A percentile compares a stretch with the other conserved stretches of the same genome.
phyloP scores from a whole-genome alignment of 2,113 vertebrate genomes.

The Gymnocephalus cernua region DNA sequence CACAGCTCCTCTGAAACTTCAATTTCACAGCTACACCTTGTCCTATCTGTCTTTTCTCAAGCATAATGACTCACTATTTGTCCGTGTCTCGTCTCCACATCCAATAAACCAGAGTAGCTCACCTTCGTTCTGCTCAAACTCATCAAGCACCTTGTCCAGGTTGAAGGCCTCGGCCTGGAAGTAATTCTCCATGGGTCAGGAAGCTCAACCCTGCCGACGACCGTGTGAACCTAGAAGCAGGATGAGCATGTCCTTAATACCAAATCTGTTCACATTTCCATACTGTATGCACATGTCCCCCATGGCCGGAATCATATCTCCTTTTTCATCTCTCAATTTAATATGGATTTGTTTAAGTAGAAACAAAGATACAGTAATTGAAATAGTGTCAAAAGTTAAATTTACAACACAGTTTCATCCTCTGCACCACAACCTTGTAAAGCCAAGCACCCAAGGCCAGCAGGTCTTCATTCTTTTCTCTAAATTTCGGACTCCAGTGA shows the following conservation, averaged over 20 bases:
- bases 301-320: not conserved
- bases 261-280: not conserved
- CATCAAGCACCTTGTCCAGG: slow-evolving; percentile 99
- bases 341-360: slow-evolving; percentile 8
- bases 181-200: slow-evolving; percentile 99
- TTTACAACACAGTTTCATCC: no score
- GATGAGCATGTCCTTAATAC: slow-evolving; percentile 4
- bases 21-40: not conserved
- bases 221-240: slow-evolving; percentile 85
- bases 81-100: not conserved
- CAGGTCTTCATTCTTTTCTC: not conserved
- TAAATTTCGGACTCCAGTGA: not conserved
- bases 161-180: slow-evolving; percentile 99
- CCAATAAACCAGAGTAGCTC: slow-evolving; percentile 23
- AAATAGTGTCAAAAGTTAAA: no score
- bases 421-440: no score
- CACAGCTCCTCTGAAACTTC: not conserved
- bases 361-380: not conserved
- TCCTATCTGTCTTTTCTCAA: not conserved
- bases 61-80: not conserved
- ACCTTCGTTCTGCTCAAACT: slow-evolving; percentile 99
- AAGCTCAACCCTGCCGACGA: slow-evolving; percentile 87
- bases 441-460: no score
- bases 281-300: not conserved
- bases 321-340: slow-evolving; percentile 6